Evolutionary conservation across 2,888 invertebrate species (phyloP).

Genomic region (Yponomeuta plumbellus): DNA sequence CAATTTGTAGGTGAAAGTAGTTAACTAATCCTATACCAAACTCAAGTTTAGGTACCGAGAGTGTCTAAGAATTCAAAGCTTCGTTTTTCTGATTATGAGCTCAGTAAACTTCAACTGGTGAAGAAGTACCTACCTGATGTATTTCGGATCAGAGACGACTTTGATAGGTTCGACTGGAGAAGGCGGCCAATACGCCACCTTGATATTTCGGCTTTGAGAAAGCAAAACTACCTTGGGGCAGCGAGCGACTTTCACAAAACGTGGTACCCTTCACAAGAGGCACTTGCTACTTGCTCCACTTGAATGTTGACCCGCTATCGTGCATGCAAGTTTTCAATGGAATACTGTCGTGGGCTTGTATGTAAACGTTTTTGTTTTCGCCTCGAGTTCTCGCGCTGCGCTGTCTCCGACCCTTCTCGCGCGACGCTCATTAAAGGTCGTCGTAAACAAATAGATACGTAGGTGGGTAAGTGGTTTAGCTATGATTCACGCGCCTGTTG

Average conservation of each 20-base stretch:
- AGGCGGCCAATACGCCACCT: background rate
- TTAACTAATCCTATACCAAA: too few species aligned
- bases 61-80: too few species aligned
- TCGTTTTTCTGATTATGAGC: too few species aligned
- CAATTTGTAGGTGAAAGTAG: too few species aligned
- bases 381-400: constrained; percentile 22
- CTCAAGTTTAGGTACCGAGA: too few species aligned
- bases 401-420: constrained; percentile 44
- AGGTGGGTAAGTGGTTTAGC: constrained; percentile 58
- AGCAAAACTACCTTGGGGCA: background rate
- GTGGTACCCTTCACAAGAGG: background rate
- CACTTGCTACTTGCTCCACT: background rate
- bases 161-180: too few species aligned
- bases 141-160: too few species aligned
- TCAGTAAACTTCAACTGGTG: too few species aligned
- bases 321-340: background rate
- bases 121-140: too few species aligned
- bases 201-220: background rate
- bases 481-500: constrained; percentile 72
- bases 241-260: constrained; percentile 1
- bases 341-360: background rate
- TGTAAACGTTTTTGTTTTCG: background rate
- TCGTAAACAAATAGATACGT: constrained; percentile 64
- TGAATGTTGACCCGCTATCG: background rate
- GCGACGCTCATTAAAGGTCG: constrained; percentile 62